Evolutionary conservation across 53 echinoderm and acorn worm genomes (phyloP).

Genomic region (Echinarachnius parma): DNA sequence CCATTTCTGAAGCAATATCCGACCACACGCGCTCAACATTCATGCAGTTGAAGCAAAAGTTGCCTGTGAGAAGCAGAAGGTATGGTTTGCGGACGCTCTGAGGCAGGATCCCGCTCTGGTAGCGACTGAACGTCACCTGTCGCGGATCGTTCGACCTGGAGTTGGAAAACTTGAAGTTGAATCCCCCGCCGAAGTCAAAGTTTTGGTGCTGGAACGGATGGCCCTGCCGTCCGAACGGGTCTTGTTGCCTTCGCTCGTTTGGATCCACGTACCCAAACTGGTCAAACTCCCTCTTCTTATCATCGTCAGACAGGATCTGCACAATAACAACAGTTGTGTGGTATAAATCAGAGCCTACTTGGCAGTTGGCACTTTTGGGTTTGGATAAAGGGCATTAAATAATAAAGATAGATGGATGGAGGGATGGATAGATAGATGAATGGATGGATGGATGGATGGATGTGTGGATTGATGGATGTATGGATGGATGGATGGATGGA

Average conservation of each 20-base stretch:
- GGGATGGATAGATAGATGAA: too few species aligned
- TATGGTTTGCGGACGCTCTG: constrained; percentile 75
- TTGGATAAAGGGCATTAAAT: too few species aligned
- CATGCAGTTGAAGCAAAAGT: constrained; percentile 89
- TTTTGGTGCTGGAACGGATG: constrained; percentile 29
- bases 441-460: too few species aligned
- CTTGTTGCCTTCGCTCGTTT: constrained; percentile 16
- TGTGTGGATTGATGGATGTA: too few species aligned
- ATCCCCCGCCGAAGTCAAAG: constrained; percentile 14
- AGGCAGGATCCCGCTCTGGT: constrained; percentile 62
- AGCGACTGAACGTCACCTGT: constrained; percentile 56
- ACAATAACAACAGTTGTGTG: too few species aligned
- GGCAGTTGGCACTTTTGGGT: too few species aligned
- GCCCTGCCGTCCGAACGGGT: constrained; percentile 1
- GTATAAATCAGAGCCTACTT: too few species aligned
- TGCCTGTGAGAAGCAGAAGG: constrained; percentile 78
- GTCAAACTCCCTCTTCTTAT: constrained; percentile 72
- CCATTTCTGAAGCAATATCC: constrained; percentile 54
- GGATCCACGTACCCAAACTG: constrained; percentile 63
- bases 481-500: too few species aligned
- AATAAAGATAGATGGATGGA: too few species aligned
- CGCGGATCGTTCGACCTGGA: constrained; percentile 14
- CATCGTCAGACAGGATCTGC: constrained; percentile 84
- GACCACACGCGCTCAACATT: constrained; percentile 78
- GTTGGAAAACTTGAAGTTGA: constrained; percentile 38